Conservation (phyloP, 2,113 vertebrate genomes). For the Cathartes aura region DNA sequence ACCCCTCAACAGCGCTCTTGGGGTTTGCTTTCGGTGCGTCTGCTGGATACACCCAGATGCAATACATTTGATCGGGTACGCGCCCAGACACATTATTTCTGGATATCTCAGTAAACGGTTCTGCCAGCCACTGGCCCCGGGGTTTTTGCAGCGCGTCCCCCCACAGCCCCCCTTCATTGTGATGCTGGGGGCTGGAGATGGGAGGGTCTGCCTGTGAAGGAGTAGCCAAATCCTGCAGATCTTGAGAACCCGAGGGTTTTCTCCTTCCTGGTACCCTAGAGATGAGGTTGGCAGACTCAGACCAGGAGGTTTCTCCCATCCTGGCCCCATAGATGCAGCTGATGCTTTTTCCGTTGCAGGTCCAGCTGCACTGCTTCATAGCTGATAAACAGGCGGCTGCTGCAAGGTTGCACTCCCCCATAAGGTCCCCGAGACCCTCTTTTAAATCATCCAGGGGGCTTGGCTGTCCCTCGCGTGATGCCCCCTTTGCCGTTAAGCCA, state of each 20-base stretch:
- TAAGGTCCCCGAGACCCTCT: neutral
- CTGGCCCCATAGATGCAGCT: neutral
- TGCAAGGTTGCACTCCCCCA: neutral
- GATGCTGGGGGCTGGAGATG: neutral
- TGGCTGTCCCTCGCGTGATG: too few relatives aligned
- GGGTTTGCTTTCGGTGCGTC: neutral
- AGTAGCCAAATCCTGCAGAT: neutral
- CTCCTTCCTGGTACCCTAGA: neutral
- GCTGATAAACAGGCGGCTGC: neutral
- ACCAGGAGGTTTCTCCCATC: neutral
- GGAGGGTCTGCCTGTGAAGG: neutral
- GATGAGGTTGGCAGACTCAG: neutral
- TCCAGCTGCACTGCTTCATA: neutral
- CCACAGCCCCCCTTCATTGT: too few relatives aligned
- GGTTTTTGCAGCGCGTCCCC: neutral
- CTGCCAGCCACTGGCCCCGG: neutral
- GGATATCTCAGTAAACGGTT: neutral
- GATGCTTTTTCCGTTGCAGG: neutral
- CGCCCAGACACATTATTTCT: neutral
- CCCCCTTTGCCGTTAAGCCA: neutral
- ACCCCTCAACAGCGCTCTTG: neutral
- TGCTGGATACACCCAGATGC: neutral
- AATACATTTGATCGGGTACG: accelerated
- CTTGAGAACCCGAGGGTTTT: neutral
- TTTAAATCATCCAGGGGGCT: too few relatives aligned